Evolutionary conservation across 2,113 vertebrate species (phyloP), one percentile per base, ranked within the genome.

Genomic region (Dicentrarchus labrax): DNA sequence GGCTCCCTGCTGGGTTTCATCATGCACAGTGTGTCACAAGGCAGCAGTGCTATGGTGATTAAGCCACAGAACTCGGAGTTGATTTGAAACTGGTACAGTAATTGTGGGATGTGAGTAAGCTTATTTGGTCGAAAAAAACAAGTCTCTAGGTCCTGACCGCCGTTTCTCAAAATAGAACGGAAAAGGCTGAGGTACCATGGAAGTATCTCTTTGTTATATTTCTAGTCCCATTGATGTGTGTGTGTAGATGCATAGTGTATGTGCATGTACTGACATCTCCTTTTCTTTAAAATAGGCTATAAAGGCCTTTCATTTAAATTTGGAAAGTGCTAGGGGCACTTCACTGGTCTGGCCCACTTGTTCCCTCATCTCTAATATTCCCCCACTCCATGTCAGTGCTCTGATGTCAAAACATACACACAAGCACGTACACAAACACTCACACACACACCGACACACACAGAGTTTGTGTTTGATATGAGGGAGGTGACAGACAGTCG

Each of bases 1-100:
- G 91, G 60, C 75, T 93, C 89, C 92, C 91, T 77, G 93, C 94
- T 93, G 92, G 86, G 90, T 94, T 94, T 93, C 90, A 91, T 93
- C 91, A 94, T 93, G 82, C 87, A 76, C 76, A 91, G 15, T 84
- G 90, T 93, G 88, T 91, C 93, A 92, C 91, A 90, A 89, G 86
- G 80, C 88, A 76, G 90, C 92, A 89, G 68, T 70, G 82, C 78
- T 67, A 77, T 87, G 84, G 88, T 91, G 92, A 93, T 93, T 91
- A 91, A 89, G 86, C 78, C 69, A 24, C 83, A 89, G 83, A 91
- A 85, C 80, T 86, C 70, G 66, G 84, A 86, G 88, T 84, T 90
- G 77, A 91, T 86, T 82, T 86, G 83, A 65, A 91, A 62, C 86
- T 41, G 76, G 85, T 62, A 77, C 80, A 88, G 85, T 89, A 80